Conservation (phyloP, 2,888 invertebrate genomes). For the Miltochrista miniata region DNA sequence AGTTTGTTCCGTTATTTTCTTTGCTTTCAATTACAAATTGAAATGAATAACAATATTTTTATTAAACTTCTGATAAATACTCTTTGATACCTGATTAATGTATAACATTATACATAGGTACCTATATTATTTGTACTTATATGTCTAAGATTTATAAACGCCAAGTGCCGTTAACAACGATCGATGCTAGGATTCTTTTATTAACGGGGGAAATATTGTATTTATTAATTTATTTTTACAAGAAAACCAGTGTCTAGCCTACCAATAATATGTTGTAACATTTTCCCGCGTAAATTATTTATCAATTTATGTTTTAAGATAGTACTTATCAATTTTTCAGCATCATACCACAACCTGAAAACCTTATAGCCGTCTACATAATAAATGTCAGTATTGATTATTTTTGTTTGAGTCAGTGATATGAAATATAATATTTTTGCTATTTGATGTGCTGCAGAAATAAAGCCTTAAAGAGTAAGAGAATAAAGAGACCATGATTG, state of each 20-base stretch:
- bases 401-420: conserved; percentile 35
- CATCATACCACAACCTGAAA: conserved; percentile 4
- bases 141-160: conserved; percentile 18
- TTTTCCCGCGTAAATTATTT: background rate
- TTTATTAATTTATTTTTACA: conserved; percentile 19
- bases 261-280: conserved; percentile 11
- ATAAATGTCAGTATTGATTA: conserved; percentile 31
- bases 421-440: conserved; percentile 37
- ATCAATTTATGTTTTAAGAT: background rate
- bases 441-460: conserved; percentile 43
- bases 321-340: background rate
- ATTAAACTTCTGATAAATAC: conserved; percentile 17
- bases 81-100: conserved; percentile 21
- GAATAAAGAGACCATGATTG: conserved; percentile 56
- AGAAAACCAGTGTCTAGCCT: conserved; percentile 16
- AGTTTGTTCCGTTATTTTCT: conserved; percentile 13
- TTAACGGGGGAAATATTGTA: conserved; percentile 9
- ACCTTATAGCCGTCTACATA: conserved; percentile 7
- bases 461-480: conserved; percentile 45
- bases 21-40: conserved; percentile 28
- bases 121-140: no score
- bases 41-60: conserved; percentile 19
- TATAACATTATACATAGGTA: conserved; percentile 18
- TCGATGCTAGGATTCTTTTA: conserved; percentile 15
- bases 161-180: conserved; percentile 19